Evolutionary conservation across 2,888 invertebrate genomes (phyloP), one percentile per base, ranked within the genome.

Genomic region (Rhodophaea formosa): DNA sequence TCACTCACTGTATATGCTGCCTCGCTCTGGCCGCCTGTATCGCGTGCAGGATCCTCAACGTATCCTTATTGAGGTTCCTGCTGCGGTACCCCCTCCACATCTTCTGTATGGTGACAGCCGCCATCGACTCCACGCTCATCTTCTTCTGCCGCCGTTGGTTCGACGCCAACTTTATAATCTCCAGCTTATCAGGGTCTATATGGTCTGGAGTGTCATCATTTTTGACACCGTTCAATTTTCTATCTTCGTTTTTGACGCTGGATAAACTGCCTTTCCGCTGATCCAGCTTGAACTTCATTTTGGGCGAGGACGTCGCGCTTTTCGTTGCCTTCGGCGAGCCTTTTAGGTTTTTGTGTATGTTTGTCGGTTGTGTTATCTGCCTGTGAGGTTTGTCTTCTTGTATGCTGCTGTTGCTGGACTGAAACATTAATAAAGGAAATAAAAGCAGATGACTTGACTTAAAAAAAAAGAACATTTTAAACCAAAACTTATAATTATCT

Each of bases 31-130:
- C 94, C 62, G 94, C 94, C 72, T 96, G 95, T 51, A 97, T 92
- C 30, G 94, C 94, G 68, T 95, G 93, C 78, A 86, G 83, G 69
- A 84, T 93, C 68, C 93, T 92, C 64, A 93, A 87, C 0, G 95
- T 94, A 64, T 94, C 93, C 72, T 93, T 94, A 71, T 95, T 93
- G 10, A 94, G 86, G 71, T 96, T 96, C 69, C 97, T 91, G 42
- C 96, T 95, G 51, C 94, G 93, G 80, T 96, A 97, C 0, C 97
- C 97, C 23, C 97, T 88, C 97, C 97, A 97, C 86, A 95, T 93
- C 82, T 95, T 95, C 85, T 97, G 97, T 74, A 97, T 97, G 29
- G 94, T 94, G 35, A 96, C 93, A 0, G 96, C 97, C 0, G 97
- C 93, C 77, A 80, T 80, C 0, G 78, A 74, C 58, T 90, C 91